phyloP scores from a whole-genome alignment of 2,797 vertebrate species.

The Limnodromus scolopaceus region DNA sequence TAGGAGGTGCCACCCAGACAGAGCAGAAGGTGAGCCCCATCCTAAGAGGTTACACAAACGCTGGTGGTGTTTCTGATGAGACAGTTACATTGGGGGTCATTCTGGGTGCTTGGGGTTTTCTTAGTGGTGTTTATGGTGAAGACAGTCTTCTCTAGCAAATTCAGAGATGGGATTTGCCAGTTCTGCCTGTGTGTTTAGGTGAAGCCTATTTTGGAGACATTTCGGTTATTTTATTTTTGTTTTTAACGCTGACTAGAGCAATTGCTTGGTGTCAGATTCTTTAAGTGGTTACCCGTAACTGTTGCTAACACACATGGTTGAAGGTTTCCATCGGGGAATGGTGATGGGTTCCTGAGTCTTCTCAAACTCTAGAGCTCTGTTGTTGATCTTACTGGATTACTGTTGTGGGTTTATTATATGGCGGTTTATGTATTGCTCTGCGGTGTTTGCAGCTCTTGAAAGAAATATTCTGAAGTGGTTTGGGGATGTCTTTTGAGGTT shows the following conservation, averaged over 20 bases:
- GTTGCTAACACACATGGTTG: not conserved
- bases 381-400: not conserved
- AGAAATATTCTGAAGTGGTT: not conserved
- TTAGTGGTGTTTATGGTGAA: not conserved
- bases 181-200: not conserved
- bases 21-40: not conserved
- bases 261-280: not conserved
- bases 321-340: not conserved
- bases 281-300: not conserved
- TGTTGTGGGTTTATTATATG: not conserved
- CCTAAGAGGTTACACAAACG: not conserved
- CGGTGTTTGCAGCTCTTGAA: not conserved
- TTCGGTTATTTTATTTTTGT: not conserved
- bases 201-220: not conserved
- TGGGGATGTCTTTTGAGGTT: accelerated
- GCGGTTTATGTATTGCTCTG: not conserved
- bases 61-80: not conserved
- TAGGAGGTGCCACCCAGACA: not conserved
- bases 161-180: not conserved
- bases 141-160: not conserved
- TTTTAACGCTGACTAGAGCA: not conserved
- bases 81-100: not conserved
- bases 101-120: not conserved
- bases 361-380: not conserved
- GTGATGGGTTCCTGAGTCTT: not conserved